Conservation (phyloP, 1,140 invertebrate genomes). For the Dufourea novaeangliae region DNA sequence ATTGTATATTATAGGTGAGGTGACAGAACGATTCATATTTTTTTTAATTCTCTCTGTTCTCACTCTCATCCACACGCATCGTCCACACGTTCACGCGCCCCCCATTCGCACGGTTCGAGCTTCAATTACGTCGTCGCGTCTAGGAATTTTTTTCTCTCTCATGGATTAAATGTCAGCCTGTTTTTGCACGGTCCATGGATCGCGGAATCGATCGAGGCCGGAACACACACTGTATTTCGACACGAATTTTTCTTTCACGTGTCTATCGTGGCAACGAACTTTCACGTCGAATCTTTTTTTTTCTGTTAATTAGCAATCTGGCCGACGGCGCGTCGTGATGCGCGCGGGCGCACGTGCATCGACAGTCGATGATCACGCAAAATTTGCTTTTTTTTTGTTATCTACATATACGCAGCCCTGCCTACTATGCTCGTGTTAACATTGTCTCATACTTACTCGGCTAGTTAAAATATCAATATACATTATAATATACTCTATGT, state of each 20-base stretch:
- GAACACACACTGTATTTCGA: neutral
- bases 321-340: conserved; percentile 19
- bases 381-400: conserved; percentile 14
- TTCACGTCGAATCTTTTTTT: neutral
- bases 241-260: neutral
- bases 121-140: neutral
- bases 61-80: conserved; percentile 37
- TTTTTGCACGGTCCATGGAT: conserved; percentile 12
- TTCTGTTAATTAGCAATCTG: conserved; percentile 26
- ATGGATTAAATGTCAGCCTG: neutral
- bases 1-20: conserved; percentile 79
- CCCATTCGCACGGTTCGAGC: conserved; percentile 19
- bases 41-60: conserved; percentile 65
- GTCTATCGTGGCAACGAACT: neutral
- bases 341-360: conserved; percentile 25
- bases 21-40: conserved; percentile 74
- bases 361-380: conserved; percentile 42
- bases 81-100: neutral
- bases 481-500: conserved; percentile 78
- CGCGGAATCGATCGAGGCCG: conserved; percentile 38
- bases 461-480: conserved; percentile 80
- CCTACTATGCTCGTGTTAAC: conserved; percentile 70
- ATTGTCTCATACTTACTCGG: conserved; percentile 71
- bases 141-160: conserved; percentile 2
- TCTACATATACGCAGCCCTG: conserved; percentile 43